Evolutionary conservation across 2,113 vertebrate genomes (phyloP).

Genomic region (Brachirus orientalis): DNA sequence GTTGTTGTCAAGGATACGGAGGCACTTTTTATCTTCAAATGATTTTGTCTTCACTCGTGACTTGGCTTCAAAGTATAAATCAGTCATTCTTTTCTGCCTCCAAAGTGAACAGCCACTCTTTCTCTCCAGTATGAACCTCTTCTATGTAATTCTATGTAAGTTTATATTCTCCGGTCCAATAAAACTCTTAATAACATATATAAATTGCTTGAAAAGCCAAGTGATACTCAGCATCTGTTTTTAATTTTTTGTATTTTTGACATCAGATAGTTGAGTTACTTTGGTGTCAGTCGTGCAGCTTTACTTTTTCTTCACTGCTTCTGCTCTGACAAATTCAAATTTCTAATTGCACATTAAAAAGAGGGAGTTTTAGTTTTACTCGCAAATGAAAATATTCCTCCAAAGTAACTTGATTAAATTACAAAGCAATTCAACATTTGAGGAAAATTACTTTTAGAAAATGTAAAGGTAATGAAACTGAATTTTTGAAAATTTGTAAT

Average conservation of each 20-base stretch:
- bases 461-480: no score
- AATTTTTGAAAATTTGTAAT: no score
- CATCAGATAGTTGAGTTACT: background rate
- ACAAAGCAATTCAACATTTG: no score
- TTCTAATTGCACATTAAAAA: no score
- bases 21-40: conserved; percentile 1
- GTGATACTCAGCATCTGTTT: background rate
- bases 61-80: conserved; percentile 36
- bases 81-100: conserved; percentile 15
- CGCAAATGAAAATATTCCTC: no score
- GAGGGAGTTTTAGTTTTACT: no score
- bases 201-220: background rate
- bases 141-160: background rate
- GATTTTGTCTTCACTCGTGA: conserved; percentile 20
- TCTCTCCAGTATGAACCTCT: background rate
- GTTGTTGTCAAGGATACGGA: conserved; percentile 29
- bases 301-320: conserved; percentile 1
- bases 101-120: conserved; percentile 7
- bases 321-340: background rate
- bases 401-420: no score
- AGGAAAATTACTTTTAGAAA: no score
- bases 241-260: background rate
- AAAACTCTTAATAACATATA: conserved; percentile 11
- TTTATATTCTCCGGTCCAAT: background rate
- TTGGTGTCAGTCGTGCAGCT: background rate